phyloP scores from a whole-genome alignment of 2,888 invertebrate species.

The Germaria angustata region DNA sequence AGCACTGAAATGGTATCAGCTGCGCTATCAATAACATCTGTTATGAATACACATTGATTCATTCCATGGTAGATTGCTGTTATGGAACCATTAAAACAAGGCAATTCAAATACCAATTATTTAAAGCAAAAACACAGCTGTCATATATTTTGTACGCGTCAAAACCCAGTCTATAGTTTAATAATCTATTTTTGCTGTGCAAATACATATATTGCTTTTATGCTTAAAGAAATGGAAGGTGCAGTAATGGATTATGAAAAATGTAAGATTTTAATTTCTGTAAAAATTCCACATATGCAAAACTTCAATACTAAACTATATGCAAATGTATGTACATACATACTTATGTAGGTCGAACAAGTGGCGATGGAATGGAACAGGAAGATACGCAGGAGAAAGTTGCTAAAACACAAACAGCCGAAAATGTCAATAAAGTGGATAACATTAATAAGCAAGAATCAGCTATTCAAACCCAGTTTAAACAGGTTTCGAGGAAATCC shows the following conservation, averaged over 20 bases:
- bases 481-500: constrained; percentile 51
- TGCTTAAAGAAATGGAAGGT: background rate
- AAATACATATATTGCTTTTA: background rate
- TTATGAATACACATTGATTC: too few species aligned
- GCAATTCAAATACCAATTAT: too few species aligned
- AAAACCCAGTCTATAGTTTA: constrained; percentile 1
- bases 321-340: background rate
- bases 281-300: too few species aligned
- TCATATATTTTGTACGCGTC: constrained; percentile 49
- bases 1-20: too few species aligned
- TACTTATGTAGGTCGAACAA: constrained; percentile 81
- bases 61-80: too few species aligned
- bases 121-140: background rate
- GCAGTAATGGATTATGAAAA: constrained; percentile 44
- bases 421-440: background rate
- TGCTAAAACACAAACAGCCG: constrained; percentile 69
- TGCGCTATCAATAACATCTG: too few species aligned
- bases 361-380: constrained; percentile 90
- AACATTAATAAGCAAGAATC: background rate
- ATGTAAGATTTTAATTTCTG: constrained; percentile 34
- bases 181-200: background rate
- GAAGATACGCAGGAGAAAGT: constrained; percentile 73
- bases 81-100: too few species aligned
- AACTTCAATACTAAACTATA: too few species aligned
- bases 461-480: too few species aligned